These are phyloP conservation scores for Onychomys torridus DNA, from an alignment of 2,797 vertebrate genomes.

Conservation along the genomic window DNA sequence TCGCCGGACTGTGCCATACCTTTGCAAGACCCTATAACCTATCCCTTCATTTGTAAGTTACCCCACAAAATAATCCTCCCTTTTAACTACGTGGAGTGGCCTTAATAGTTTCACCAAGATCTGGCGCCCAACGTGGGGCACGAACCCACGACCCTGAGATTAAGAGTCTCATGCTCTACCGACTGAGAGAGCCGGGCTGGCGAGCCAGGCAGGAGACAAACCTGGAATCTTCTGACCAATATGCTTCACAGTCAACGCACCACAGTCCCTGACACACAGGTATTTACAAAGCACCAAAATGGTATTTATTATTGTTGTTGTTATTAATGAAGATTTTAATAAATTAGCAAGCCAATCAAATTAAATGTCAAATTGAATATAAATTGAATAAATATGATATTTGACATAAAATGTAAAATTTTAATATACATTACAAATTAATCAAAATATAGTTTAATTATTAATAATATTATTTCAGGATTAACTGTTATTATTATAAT, in stretches of 20 bases:
- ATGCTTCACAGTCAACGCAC: accelerated
- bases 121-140: too few species aligned
- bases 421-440: not conserved
- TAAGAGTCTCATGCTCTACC: too few species aligned
- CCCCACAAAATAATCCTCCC: too few species aligned
- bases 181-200: too few species aligned
- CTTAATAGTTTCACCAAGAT: too few species aligned
- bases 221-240: too few species aligned
- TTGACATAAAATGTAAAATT: constrained; percentile 36
- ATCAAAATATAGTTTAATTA: constrained; percentile 15
- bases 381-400: not conserved
- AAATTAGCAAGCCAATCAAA: not conserved
- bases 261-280: not conserved
- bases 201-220: too few species aligned
- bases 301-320: not conserved
- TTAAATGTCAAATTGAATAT: constrained; percentile 31
- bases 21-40: too few species aligned
- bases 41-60: too few species aligned
- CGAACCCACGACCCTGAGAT: too few species aligned
- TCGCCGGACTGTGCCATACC: too few species aligned
- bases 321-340: not conserved
- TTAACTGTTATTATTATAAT: constrained; percentile 33
- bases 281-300: not conserved
- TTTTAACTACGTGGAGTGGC: too few species aligned
- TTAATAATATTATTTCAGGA: not conserved